Base-by-base conservation (phyloP, 2,797 vertebrate genomes). In the Chelon labrosus region DNA sequence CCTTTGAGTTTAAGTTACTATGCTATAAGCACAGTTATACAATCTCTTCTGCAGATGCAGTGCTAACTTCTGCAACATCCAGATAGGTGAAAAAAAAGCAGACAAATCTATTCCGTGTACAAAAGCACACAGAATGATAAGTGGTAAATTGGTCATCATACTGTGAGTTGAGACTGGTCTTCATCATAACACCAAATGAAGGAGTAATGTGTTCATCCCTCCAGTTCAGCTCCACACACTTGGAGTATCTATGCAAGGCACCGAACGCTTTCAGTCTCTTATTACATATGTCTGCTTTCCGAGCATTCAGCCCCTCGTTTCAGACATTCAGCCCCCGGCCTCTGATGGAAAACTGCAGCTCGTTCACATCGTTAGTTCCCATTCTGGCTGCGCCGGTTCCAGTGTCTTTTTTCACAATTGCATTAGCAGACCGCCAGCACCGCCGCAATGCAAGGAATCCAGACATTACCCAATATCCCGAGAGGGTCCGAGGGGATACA, bases 401-500 rank as follows among this genome's bases (percentile, higher is more conserved):
- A 70, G 61, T 65, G 75, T 88, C 85, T 83, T 80, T 88, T 77
- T 83, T 71, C 75, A 70, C 82, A 83, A 91, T 86, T 82, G 72
- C 70, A 80, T 92, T 84, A 89, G 76, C 88, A 89, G 89, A 87
- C 83, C 16, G 47, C 65, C 77, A 41, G 68, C 71, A 16, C 75
- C 3, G 77, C 76, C 90, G 59, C 81, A 79, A 88, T 46, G 80
- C 79, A 81, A 82, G 69, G 70, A 85, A 70, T 88, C 90, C 91
- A 94, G 93, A 95, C 93, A 79, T 94, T 91, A 94, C 90, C 71
- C 85, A 93, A 93, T 78, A 84, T 76, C 85, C 87, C 63, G 75
- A 62, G 25, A 75, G 79, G 47, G 72, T 84, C 80, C 57, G 35
- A 59, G 56, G 86, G 81, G 74, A 75, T 42, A 50, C 31, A 42